Base-by-base conservation (phyloP, 1,140 invertebrate genomes). In the Bombyx mandarina region DNA sequence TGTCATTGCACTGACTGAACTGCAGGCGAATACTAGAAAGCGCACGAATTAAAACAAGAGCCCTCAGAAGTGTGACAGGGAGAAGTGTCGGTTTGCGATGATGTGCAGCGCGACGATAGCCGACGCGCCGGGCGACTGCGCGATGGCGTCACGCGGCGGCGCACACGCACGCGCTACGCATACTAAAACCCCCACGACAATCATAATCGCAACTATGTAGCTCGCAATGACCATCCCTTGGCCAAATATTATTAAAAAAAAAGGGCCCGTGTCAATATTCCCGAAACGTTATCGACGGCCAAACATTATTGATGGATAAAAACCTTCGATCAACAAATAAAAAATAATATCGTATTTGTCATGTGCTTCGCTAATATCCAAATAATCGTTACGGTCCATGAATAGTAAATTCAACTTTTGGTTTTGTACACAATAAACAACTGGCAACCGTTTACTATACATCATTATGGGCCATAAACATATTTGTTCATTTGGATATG, bases 151-250 rank as follows among this genome's bases (percentile, higher is more conserved):
- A 79, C 58, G 58, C 62, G 77, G 72, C 77, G 69, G 73, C 78
- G 77, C 68, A 65, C 60, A 66, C 79, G 81, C 75, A 84, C 81
- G 79, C 80, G 70, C 70, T 73, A 69, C 77, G 82, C 79, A 86
- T 86, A 86, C 81, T 86, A 86, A 86, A 76, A 76, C 56, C 77
- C 62, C 70, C 71, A 67, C 72, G 66, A 75, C 75, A 67, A 70
- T 66, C 59, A 79, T 75, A 76, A 82, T 83, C 80, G 78, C 73
- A 64, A 77, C 55, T 8, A 43, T 44, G 43, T 43, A 18, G 9
- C 42, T 43, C 53, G 18, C 44, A 22, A 10, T 44, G 44, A 10
- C 65, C 77, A 79, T 74, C 69, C 71, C 66, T 67, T 56, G 63
- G 64, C 70, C 70, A 79, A 79, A 85, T 79, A 74, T 81, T 63